Percentiles rank a stretch among this genome's conserved stretches.
Conservation (phyloP, 2,113 vertebrate genomes). For the Leptobrachium leishanense region DNA sequence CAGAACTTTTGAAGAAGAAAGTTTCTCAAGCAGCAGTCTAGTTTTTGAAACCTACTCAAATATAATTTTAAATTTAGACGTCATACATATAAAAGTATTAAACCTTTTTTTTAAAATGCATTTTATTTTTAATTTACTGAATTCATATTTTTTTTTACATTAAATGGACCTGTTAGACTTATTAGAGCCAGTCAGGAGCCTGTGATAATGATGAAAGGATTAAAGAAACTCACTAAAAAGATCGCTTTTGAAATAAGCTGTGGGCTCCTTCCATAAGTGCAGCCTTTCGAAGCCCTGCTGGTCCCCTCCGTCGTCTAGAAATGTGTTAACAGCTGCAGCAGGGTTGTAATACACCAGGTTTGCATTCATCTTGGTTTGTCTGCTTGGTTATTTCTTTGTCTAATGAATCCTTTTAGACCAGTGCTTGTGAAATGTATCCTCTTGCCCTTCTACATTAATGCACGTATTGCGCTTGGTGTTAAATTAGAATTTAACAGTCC, state of each 20-base stretch:
- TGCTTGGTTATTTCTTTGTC: conserved; percentile 31
- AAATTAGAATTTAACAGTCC: too few species aligned
- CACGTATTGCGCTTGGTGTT: too few species aligned
- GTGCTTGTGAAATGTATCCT: not conserved
- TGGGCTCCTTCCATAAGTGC: conserved; percentile 35
- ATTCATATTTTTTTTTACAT: not conserved
- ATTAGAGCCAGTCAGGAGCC: conserved; percentile 10
- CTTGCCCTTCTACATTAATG: too few species aligned
- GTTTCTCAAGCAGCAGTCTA: too few species aligned
- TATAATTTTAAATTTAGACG: too few species aligned
- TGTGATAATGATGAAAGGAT: conserved; percentile 41
- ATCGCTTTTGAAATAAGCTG: conserved; percentile 36
- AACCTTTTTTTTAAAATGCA: not conserved
- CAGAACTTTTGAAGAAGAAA: too few species aligned
- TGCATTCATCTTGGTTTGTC: conserved; percentile 27
- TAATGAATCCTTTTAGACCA: conserved; percentile 12
- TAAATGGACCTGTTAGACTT: conserved; percentile 9
- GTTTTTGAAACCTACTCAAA: too few species aligned
- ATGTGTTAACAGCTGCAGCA: conserved; percentile 16
- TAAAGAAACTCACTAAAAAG: conserved; percentile 25
- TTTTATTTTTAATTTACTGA: not conserved
- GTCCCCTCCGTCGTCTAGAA: conserved; percentile 20
- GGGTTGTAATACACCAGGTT: conserved; percentile 16
- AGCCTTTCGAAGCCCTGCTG: conserved; percentile 11
- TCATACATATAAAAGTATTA: too few species aligned